These are phyloP conservation scores for Ceratitis capitata DNA, from an alignment of 1,140 invertebrate species.

Conservation along the genomic window DNA sequence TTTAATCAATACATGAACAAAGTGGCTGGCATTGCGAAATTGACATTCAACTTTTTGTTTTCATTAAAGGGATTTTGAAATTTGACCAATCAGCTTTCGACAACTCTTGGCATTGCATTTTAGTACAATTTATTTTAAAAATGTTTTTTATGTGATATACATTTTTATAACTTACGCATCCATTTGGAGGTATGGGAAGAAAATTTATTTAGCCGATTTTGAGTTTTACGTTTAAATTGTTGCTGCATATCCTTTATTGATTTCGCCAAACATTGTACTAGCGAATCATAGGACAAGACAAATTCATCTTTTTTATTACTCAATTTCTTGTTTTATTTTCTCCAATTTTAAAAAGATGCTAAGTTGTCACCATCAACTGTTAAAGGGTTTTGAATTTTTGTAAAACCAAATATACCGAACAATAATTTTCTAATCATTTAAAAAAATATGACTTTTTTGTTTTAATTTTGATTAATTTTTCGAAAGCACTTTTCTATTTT, in stretches of 20 bases:
- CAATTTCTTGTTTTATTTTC: not conserved
- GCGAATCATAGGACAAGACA: not conserved
- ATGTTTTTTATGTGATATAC: not conserved
- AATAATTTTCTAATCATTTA: not conserved
- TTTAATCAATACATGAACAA: not conserved
- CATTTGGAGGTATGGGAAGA: not conserved
- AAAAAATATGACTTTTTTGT: not conserved
- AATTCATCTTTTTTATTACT: constrained; percentile 20
- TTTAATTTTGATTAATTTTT: constrained; percentile 23
- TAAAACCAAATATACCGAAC: not conserved
- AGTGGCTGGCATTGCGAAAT: not conserved
- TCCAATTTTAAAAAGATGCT: not conserved
- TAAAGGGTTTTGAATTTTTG: not conserved
- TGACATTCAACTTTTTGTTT: not conserved
- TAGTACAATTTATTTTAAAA: too few relatives aligned
- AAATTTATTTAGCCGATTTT: not conserved
- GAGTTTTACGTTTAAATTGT: not conserved
- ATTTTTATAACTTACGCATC: constrained; percentile 3
- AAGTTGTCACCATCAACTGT: not conserved
- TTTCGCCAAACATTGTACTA: constrained; percentile 25
- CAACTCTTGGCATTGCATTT: too few relatives aligned
- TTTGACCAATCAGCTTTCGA: too few relatives aligned
- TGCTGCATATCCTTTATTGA: constrained; percentile 26
- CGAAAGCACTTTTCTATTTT: constrained; percentile 4
- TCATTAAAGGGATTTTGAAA: not conserved